Evolutionary conservation across 2,888 invertebrate species (phyloP).

Genomic region (Leptinotarsa juncta): DNA sequence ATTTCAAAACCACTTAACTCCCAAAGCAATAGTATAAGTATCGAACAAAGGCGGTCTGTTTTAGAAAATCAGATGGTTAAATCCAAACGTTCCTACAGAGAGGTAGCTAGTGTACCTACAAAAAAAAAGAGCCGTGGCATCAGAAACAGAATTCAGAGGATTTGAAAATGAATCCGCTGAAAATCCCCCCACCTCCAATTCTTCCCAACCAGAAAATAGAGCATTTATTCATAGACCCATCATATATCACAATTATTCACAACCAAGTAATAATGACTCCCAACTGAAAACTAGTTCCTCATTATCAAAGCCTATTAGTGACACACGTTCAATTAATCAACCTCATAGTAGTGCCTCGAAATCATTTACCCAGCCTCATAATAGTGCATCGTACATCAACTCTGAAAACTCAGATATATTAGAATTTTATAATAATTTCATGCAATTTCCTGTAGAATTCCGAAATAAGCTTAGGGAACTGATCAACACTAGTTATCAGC

Average conservation of each 20-base stretch:
- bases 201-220: neutral
- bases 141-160: neutral
- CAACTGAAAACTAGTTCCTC: neutral
- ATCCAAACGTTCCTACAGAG: neutral
- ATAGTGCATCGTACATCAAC: neutral
- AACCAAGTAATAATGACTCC: neutral
- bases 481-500: slow-evolving; percentile 3
- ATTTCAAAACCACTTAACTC: neutral
- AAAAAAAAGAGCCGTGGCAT: neutral
- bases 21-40: neutral
- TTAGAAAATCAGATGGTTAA: neutral
- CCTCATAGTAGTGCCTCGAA: neutral
- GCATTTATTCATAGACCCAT: neutral
- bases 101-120: neutral
- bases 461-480: neutral
- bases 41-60: neutral
- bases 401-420: neutral
- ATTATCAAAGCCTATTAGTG: neutral
- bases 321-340: neutral
- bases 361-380: neutral
- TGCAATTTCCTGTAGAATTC: neutral
- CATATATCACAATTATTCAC: neutral
- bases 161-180: neutral
- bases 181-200: neutral
- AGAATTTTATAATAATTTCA: neutral